Conservation (phyloP, 2,113 vertebrate genomes). For the Pithys albifrons region DNA sequence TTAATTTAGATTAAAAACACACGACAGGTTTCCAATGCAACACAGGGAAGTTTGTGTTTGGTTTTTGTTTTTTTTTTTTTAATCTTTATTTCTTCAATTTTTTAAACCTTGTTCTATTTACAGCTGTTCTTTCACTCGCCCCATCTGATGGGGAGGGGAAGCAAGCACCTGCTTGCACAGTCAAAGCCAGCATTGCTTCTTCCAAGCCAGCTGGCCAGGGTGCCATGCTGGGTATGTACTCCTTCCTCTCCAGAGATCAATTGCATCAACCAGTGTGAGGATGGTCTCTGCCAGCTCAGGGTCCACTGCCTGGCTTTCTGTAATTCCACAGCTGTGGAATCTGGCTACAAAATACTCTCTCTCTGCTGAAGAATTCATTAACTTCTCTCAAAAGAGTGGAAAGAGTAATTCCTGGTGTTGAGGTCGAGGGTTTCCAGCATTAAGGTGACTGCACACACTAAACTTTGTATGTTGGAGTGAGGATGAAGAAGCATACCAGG, state of each 20-base stretch:
- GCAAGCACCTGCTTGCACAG: constrained; percentile 55
- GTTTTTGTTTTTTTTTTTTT: accelerated
- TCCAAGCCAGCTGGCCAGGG: constrained; percentile 58
- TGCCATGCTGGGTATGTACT: constrained; percentile 13
- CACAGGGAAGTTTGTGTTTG: not conserved
- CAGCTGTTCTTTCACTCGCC: constrained; percentile 61
- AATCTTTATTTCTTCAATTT: not conserved
- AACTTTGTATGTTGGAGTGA: not conserved
- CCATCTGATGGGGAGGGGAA: constrained; percentile 46
- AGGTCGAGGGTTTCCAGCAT: not conserved
- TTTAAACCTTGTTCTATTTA: constrained; percentile 34
- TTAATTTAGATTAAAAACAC: constrained; percentile 1
- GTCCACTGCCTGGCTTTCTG: constrained; percentile 42
- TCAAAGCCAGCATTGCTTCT: constrained; percentile 62
- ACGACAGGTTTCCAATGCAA: not conserved
- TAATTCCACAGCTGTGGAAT: constrained; percentile 55
- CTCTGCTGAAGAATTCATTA: constrained; percentile 38
- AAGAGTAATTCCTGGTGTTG: not conserved
- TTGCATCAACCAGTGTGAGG: constrained; percentile 21
- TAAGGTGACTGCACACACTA: not conserved
- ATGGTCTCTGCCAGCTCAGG: constrained; percentile 31
- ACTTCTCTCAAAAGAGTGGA: not conserved
- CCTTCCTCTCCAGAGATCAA: constrained; percentile 57
- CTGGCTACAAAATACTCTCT: constrained; percentile 41
- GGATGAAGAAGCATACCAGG: not conserved